phyloP scores from a whole-genome alignment of 2,888 invertebrate species.

The Lasius fuliginosus region DNA sequence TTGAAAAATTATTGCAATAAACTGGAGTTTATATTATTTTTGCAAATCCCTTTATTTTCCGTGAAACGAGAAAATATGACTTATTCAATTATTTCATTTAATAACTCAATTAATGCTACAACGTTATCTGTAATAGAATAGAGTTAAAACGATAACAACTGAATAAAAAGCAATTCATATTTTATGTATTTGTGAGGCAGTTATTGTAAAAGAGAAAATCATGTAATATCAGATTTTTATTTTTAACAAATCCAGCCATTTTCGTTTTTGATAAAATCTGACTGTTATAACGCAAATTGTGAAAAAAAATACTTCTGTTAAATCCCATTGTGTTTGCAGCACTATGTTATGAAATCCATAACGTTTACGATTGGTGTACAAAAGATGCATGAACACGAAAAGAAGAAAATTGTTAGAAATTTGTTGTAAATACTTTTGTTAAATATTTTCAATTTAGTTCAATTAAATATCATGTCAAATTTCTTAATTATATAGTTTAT shows the following conservation, averaged over 20 bases:
- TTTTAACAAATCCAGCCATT: not conserved
- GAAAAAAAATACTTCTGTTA: not conserved
- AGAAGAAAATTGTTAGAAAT: conserved; percentile 3
- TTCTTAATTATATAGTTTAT: not conserved
- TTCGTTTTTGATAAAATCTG: not conserved
- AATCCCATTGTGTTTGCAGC: conserved; percentile 1
- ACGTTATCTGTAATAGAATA: not conserved
- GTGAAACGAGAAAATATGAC: not conserved
- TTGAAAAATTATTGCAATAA: not conserved
- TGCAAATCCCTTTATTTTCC: not conserved
- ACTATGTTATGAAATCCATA: not conserved
- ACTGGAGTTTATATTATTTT: not conserved
- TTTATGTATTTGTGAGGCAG: not conserved
- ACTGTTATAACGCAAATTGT: not conserved
- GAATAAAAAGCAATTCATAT: not conserved
- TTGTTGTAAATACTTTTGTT: not conserved
- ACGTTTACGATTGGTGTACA: not conserved
- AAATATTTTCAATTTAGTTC: not conserved
- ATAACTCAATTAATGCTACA: conserved; percentile 2
- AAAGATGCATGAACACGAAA: not conserved
- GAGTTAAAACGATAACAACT: not conserved
- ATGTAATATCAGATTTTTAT: not conserved
- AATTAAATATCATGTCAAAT: not conserved
- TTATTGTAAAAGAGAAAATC: not conserved
- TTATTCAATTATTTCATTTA: conserved; percentile 1